Evolutionary conservation across 2,797 vertebrate genomes (phyloP), one percentile per base, ranked within the genome.

Genomic region (Sebastiscus albofasciatus): DNA sequence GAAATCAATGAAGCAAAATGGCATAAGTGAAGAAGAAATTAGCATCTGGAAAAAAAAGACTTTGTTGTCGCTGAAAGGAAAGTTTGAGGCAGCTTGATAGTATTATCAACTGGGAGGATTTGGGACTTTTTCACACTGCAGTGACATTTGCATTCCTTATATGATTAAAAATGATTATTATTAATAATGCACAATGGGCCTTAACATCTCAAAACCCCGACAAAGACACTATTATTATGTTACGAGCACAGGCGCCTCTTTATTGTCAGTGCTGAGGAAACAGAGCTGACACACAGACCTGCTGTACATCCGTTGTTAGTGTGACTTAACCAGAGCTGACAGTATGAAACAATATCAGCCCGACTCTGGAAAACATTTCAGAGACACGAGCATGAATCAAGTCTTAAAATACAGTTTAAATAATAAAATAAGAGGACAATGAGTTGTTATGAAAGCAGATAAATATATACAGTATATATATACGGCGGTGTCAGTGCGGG

Each of bases 261-360:
- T 78, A 6, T 56, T 75, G 36, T 52, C 54, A 58, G 18, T 14
- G 16, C 56, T 67, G 52, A 11, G 14, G 27, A 81, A 76, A 65
- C 36, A 8, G 31, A 79, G 62, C 67, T 58, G 39, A 75, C 58
- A 29, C 42, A 29, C 42, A 62, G 29, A 71, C 36, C 10, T 54
- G 29, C 34, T 6, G 2, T 34, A 29, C 36, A 52, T 67, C 27
- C 67, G 24, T 49, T 72, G 34, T 73, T 39, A 33, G 52, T 24
- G 33, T 24, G 16, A 14, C 64, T 34, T 62, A 79, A 86, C 22
- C 70, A 60, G 20, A 75, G 34, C 72, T 79, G 84, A 83, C 78
- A 62, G 33, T 79, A 14, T 62, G 13, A 74, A 64, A 60, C 42
- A 67, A 74, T 52, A 81, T 55, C 72, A 52, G 54, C 60, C 59